Conservation (phyloP, 2,113 vertebrate genomes). For the Macaca fascicularis region DNA sequence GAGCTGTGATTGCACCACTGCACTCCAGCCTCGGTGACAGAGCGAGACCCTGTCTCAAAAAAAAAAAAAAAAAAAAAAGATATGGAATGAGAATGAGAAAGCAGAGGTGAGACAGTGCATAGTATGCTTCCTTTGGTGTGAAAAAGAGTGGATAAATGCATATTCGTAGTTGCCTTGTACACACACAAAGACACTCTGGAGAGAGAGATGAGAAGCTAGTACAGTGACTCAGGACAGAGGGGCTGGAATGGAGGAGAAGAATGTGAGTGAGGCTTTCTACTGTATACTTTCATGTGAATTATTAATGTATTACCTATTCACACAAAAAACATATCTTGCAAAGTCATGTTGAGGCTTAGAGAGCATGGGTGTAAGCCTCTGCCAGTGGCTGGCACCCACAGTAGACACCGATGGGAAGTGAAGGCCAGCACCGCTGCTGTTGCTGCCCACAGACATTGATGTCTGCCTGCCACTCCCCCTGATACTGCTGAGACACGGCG, state of each 20-base stretch:
- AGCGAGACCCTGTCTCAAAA: too few relatives aligned
- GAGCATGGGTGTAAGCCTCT: accelerated
- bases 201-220: background rate
- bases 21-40: too few relatives aligned
- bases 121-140: background rate
- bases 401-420: accelerated
- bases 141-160: too few relatives aligned
- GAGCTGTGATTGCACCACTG: too few relatives aligned
- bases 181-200: accelerated
- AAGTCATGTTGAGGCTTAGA: accelerated
- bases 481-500: accelerated
- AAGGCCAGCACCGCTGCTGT: background rate
- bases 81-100: background rate
- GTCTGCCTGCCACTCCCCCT: accelerated
- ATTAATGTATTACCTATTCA: accelerated
- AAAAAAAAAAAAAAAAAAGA: too few relatives aligned
- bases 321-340: accelerated
- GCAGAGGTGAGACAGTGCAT: background rate
- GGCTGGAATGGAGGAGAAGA: background rate
- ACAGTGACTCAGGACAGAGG: background rate
- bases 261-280: accelerated
- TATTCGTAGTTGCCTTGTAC: accelerated
- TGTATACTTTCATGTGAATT: accelerated
- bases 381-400: background rate
- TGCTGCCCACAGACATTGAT: too few relatives aligned